Evolutionary conservation across 2,888 invertebrate species (phyloP), one percentile per base, ranked within the genome.

Genomic region (Calliphora vomitoria): DNA sequence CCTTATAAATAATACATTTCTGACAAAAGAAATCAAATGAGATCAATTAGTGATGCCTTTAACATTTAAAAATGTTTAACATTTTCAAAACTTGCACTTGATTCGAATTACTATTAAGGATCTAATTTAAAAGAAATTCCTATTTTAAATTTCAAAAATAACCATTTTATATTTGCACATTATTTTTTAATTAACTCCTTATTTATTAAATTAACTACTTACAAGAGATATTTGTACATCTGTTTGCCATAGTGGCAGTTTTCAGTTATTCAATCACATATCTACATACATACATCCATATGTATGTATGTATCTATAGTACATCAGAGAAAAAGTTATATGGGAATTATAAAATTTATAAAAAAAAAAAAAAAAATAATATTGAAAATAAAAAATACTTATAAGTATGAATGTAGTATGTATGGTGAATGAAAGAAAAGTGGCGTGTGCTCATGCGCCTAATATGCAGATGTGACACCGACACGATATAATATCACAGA

Each of bases 381-480:
- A 18, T 11, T 50, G 41, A 44, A 66, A 44, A 75, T 47, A 18
- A 41, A 69, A 35, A 15, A 53, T 6, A 35, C 4, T 5, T 6
- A n/a, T n/a, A 25, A 25, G 15, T n/a, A 31, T 15, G 8, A 60
- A 35, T 6, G 58, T 3, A 25, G 25, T 25, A 25, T 25, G 25
- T 25, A 60, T 20, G 20, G 35, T 58, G 76, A 50, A 69, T 69
- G 55, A 74, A 69, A 74, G 60, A 82, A 86, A 80, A 69, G 75
- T 86, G 82, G 79, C 86, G 79, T 86, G 86, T 83, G 86, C 86
- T 74, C 75, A 83, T 75, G 82, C 82, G 75, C 86, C 79, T 83
- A 72, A 75, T 86, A 86, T 86, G 74, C 79, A 86, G 79, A 86
- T 86, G 44, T 82, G 79, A 86, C 86, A 86, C 82, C 79, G 86